A percentile compares a stretch with the other conserved stretches of the same genome.
phyloP scores from a whole-genome alignment of 2,797 vertebrate species.

The Atherinosoma microstoma region DNA sequence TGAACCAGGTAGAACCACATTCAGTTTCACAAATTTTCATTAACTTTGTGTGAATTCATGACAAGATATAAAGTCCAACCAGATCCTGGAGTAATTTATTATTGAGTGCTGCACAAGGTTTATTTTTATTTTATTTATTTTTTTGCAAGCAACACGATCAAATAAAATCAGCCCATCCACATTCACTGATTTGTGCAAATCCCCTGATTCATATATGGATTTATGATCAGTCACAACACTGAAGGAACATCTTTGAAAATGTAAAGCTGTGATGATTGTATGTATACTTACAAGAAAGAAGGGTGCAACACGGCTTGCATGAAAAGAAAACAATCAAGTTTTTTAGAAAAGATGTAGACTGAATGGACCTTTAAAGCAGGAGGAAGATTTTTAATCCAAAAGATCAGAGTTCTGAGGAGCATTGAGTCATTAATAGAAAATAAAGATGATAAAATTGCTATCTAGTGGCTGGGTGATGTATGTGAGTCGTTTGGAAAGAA shows the following conservation, averaged over 20 bases:
- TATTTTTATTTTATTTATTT: background rate
- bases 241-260: conserved; percentile 67
- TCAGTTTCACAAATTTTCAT: too few relatives aligned
- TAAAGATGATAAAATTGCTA: background rate
- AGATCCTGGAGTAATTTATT: too few relatives aligned
- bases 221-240: conserved; percentile 1
- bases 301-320: conserved; percentile 50
- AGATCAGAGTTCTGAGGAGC: background rate
- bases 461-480: background rate
- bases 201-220: background rate
- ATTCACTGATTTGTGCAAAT: background rate
- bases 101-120: too few relatives aligned
- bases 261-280: conserved; percentile 48
- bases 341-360: conserved; percentile 24
- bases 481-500: conserved; percentile 2
- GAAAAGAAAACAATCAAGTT: conserved; percentile 8
- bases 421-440: background rate
- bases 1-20: too few relatives aligned
- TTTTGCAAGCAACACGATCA: background rate
- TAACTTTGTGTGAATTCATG: too few relatives aligned
- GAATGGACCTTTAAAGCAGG: conserved; percentile 25
- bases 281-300: conserved; percentile 36
- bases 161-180: background rate
- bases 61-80: too few relatives aligned
- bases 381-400: conserved; percentile 5